Conservation (phyloP, 2,113 vertebrate species). For the Ammodytes marinus region DNA sequence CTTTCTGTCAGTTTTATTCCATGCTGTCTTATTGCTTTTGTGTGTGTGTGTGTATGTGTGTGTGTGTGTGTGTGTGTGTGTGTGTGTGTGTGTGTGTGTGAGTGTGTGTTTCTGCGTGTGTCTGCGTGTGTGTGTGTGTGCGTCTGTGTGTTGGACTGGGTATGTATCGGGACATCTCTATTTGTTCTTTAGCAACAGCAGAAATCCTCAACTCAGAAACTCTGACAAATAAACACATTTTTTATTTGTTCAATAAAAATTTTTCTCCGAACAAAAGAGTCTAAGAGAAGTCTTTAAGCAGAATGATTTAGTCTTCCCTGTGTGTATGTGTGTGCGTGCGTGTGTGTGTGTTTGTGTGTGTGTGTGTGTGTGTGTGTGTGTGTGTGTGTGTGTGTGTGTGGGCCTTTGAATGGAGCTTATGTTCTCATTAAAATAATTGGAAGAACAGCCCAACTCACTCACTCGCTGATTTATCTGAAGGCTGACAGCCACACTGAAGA, state of each 20-base stretch:
- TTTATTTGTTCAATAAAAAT: too few relatives aligned
- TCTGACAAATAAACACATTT: constrained; percentile 70
- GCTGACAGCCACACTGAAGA: constrained; percentile 60
- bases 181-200: constrained; percentile 24
- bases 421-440: constrained; percentile 80
- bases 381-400: constrained; percentile 49
- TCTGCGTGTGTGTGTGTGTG: too few relatives aligned
- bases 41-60: constrained; percentile 1
- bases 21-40: neutral
- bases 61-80: constrained; percentile 1
- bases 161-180: neutral
- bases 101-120: too few relatives aligned
- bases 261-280: too few relatives aligned
- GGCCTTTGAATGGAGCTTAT: constrained; percentile 68
- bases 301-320: constrained; percentile 70
- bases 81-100: neutral
- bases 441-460: constrained; percentile 59
- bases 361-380: neutral
- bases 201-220: constrained; percentile 46
- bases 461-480: constrained; percentile 67
- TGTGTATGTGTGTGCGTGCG: too few relatives aligned
- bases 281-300: constrained; percentile 67
- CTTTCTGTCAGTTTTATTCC: constrained; percentile 17
- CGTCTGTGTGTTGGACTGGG: neutral
- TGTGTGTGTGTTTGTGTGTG: too few relatives aligned